Percentiles rank a stretch among this genome's conserved stretches.
Conservation (phyloP, 1,140 invertebrate genomes). For the Hyles euphorbiae region DNA sequence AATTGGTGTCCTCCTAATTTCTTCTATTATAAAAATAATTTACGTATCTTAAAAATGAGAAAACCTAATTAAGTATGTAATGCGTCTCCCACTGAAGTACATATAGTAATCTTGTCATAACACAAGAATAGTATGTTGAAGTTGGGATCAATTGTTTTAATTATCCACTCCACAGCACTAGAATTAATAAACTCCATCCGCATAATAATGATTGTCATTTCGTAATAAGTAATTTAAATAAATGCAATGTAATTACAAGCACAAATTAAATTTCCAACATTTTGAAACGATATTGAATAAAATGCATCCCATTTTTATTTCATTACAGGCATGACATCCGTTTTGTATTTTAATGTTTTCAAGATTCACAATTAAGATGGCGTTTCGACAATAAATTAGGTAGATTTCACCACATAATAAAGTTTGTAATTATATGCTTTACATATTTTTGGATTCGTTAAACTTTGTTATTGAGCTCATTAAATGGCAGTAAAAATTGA, state of each 20-base stretch:
- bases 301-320: conserved; percentile 18
- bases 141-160: too few species aligned
- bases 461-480: conserved; percentile 34
- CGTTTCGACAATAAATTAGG: conserved; percentile 20
- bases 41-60: too few species aligned
- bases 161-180: conserved; percentile 1
- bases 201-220: conserved; percentile 18
- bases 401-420: conserved; percentile 35
- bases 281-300: conserved; percentile 20
- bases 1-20: too few species aligned
- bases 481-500: conserved; percentile 43
- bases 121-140: too few species aligned
- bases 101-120: too few species aligned
- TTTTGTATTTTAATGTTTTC: conserved; percentile 2
- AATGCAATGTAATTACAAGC: conserved; percentile 32
- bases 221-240: conserved; percentile 30
- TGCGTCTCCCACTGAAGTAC: too few species aligned
- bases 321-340: conserved; percentile 8
- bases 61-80: too few species aligned
- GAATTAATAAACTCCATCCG: not conserved
- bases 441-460: conserved; percentile 30
- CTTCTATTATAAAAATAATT: too few species aligned
- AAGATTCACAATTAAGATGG: conserved; percentile 2
- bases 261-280: conserved; percentile 28
- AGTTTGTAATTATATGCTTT: conserved; percentile 29